Evolutionary conservation across 2,888 invertebrate species (phyloP).

Genomic region (Xanthorhoe designata): DNA sequence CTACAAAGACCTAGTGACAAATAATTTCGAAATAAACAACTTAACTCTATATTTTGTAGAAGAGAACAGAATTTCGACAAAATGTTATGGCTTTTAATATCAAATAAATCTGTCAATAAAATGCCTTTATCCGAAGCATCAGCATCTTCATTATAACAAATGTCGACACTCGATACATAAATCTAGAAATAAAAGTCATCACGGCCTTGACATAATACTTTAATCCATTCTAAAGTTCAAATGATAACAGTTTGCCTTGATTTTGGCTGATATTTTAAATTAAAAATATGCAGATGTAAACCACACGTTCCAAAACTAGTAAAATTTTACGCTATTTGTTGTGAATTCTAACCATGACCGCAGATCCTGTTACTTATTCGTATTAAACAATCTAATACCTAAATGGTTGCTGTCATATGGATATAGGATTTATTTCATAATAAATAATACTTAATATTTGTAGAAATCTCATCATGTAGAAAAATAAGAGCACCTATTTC

Average conservation of each 20-base stretch:
- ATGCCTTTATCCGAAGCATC: neutral
- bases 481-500: too few relatives aligned
- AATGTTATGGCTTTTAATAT: neutral
- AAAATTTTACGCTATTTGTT: constrained; percentile 4
- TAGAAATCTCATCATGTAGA: too few relatives aligned
- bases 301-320: neutral
- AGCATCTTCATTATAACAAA: constrained; percentile 1
- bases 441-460: too few relatives aligned
- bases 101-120: neutral
- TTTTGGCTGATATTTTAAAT: constrained; percentile 40
- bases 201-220: constrained; percentile 42
- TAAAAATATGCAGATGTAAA: constrained; percentile 19
- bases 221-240: constrained; percentile 37
- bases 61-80: neutral
- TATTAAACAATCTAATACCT: too few relatives aligned
- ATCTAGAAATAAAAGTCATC: constrained; percentile 27
- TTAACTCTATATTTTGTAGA: too few relatives aligned
- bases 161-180: constrained; percentile 13
- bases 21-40: too few relatives aligned
- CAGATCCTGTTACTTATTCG: neutral
- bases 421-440: too few relatives aligned
- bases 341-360: neutral
- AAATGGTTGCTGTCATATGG: too few relatives aligned
- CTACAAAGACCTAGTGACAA: too few relatives aligned
- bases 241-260: constrained; percentile 26